Evolutionary conservation across 2,888 invertebrate species (phyloP).

Genomic region (Didymodactylos carnosus): DNA sequence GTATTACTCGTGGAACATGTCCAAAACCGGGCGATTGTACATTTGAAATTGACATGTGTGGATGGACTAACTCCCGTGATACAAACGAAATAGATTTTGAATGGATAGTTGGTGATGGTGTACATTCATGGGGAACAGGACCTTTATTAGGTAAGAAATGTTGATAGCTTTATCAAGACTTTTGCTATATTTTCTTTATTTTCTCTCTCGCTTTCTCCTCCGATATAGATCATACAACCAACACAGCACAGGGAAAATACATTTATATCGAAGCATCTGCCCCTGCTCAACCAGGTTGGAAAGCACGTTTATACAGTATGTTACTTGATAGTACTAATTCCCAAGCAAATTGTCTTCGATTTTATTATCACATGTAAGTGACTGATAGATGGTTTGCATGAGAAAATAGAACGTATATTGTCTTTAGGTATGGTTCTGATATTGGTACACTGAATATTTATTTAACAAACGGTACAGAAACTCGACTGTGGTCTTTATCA

Average conservation of each 20-base stretch:
- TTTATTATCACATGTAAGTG: conserved; percentile 14
- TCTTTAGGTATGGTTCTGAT: neutral
- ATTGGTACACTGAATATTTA: conserved; percentile 12
- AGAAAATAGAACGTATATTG: neutral
- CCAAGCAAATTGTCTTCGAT: neutral
- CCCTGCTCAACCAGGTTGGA: conserved; percentile 19
- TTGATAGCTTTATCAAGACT: too few species aligned
- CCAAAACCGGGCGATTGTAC: too few species aligned
- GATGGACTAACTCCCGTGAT: too few species aligned
- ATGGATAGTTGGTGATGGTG: too few species aligned
- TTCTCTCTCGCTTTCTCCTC: too few species aligned
- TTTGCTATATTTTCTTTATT: too few species aligned
- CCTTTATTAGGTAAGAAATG: too few species aligned
- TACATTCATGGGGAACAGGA: too few species aligned
- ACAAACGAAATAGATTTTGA: too few species aligned
- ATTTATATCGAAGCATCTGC: conserved; percentile 23
- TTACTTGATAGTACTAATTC: neutral
- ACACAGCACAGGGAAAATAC: conserved; percentile 24
- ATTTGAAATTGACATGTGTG: too few species aligned
- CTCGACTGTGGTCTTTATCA: conserved; percentile 18
- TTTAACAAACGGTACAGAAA: conserved; percentile 17
- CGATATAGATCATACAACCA: too few species aligned
- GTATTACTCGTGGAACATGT: too few species aligned
- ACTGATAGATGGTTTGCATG: neutral
- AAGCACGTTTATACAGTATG: conserved; percentile 18